Evolutionary conservation across 1,140 invertebrate species (phyloP).

Genomic region (Coptotermes formosanus): DNA sequence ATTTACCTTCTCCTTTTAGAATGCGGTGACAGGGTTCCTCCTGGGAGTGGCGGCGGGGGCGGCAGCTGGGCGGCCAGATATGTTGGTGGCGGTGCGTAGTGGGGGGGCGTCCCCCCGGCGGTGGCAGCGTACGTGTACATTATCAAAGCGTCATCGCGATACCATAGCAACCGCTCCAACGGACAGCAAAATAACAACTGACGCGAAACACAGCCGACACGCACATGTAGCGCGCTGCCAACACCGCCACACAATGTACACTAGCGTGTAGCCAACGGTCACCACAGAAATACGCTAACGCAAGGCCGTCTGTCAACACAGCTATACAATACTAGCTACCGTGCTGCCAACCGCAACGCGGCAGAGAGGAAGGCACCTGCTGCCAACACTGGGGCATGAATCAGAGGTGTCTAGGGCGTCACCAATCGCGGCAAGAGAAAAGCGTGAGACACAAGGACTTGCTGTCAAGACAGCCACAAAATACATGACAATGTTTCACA

Average conservation of each 20-base stretch:
- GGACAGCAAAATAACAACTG: slow-evolving; percentile 31
- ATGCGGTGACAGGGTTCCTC: slow-evolving; percentile 46
- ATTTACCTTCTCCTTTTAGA: slow-evolving; percentile 54
- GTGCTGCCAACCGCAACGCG: too few relatives aligned
- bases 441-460: too few relatives aligned
- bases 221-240: slow-evolving; percentile 13
- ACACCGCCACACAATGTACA: background rate
- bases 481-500: too few relatives aligned
- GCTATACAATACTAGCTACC: too few relatives aligned
- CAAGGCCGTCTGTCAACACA: background rate
- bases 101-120: slow-evolving; percentile 48
- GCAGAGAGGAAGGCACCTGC: too few relatives aligned
- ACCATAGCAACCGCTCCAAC: slow-evolving; percentile 21
- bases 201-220: background rate
- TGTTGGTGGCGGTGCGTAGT: slow-evolving; percentile 53
- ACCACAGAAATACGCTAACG: background rate
- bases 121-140: slow-evolving; percentile 56
- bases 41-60: slow-evolving; percentile 46
- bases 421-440: too few relatives aligned
- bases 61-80: slow-evolving; percentile 47
- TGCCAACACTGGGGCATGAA: too few relatives aligned
- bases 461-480: too few relatives aligned
- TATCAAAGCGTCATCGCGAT: slow-evolving; percentile 34
- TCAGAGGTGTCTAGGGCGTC: too few relatives aligned
- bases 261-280: background rate